phyloP scores from a whole-genome alignment of 2,888 invertebrate genomes.

The Drepanosiphum platanoidis region DNA sequence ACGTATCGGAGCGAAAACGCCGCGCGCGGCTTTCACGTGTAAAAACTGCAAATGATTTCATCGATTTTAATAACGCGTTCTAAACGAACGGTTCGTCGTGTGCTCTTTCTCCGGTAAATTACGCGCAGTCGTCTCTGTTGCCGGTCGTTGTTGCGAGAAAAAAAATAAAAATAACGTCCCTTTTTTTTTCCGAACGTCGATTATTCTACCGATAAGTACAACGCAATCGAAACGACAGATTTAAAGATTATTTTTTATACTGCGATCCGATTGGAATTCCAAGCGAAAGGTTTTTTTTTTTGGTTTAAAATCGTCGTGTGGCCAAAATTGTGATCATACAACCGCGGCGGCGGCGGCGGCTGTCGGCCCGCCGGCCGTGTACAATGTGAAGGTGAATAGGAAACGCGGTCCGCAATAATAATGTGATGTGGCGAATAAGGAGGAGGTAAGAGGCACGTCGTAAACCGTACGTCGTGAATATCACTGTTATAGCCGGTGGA shows the following conservation, averaged over 20 bases:
- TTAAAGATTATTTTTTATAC: background rate
- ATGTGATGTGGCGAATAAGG: background rate
- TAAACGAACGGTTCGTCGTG: background rate
- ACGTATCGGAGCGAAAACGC: slow-evolving; percentile 23
- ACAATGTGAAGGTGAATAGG: slow-evolving; percentile 37
- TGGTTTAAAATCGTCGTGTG: background rate
- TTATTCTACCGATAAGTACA: background rate
- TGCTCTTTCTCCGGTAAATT: background rate
- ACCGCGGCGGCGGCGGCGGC: background rate
- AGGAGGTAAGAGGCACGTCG: slow-evolving; percentile 1
- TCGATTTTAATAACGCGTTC: background rate
- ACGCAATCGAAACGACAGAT: no score
- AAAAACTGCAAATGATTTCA: background rate
- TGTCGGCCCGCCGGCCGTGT: background rate
- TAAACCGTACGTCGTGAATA: slow-evolving; percentile 43
- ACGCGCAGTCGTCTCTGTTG: no score
- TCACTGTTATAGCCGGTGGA: slow-evolving; percentile 57
- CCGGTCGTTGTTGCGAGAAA: no score
- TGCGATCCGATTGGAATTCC: background rate
- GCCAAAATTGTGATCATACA: slow-evolving; percentile 11
- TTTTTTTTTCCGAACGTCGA: no score
- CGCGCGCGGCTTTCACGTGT: background rate
- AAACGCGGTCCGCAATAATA: slow-evolving; percentile 20
- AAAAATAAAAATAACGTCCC: no score
- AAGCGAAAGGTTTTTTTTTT: background rate